phyloP scores from a whole-genome alignment of 1,140 invertebrate genomes.

The Venustaconcha ellipsiformis region DNA sequence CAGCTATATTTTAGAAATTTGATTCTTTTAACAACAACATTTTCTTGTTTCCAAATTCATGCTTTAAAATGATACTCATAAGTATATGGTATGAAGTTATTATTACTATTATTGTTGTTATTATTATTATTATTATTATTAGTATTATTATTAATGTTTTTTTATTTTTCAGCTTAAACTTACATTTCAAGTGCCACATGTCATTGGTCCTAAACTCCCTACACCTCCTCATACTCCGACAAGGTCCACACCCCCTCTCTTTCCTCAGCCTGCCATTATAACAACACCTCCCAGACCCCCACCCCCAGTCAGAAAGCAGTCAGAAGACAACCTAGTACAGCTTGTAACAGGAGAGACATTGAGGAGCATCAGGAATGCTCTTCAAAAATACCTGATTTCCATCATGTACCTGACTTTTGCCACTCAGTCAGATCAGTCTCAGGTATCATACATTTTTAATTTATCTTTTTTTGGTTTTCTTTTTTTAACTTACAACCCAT shows the following conservation, averaged over 20 bases:
- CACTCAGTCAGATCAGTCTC: conserved; percentile 18
- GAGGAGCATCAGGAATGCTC: neutral
- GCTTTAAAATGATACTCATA: no score
- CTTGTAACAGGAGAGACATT: conserved; percentile 35
- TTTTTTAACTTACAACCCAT: no score
- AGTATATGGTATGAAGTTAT: no score
- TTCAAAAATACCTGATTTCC: conserved; percentile 26
- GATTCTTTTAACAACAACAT: no score
- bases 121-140: no score
- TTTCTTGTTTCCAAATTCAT: no score
- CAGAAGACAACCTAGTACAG: conserved; percentile 31
- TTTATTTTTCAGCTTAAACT: conserved; percentile 45
- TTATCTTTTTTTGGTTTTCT: no score
- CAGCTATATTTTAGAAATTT: no score
- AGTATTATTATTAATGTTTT: conserved; percentile 19
- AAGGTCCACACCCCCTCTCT: conserved; percentile 27
- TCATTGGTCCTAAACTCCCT: conserved; percentile 52
- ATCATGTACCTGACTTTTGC: conserved; percentile 58
- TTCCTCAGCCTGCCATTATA: conserved; percentile 32
- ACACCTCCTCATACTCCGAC: conserved; percentile 25
- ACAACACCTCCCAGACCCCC: conserved; percentile 22
- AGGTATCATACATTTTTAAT: conserved; percentile 5
- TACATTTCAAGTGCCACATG: conserved; percentile 56
- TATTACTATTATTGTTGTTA: no score
- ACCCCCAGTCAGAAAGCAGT: conserved; percentile 4